phyloP scores from a whole-genome alignment of 2,888 invertebrate species.

The Apamea monoglypha region DNA sequence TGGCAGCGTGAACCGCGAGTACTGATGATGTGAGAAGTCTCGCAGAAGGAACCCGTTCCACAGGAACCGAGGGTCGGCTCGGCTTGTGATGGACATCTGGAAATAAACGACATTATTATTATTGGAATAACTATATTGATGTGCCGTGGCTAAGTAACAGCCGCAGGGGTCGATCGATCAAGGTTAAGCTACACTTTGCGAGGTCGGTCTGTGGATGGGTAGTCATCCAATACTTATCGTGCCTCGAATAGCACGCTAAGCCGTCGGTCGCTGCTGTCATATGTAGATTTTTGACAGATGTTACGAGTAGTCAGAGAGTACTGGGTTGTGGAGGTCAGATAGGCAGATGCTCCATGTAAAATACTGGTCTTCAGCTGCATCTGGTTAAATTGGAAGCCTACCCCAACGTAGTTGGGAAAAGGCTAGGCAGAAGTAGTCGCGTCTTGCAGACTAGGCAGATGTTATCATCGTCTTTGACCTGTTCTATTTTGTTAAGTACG shows the following conservation, averaged over 20 bases:
- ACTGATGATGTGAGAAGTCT: conserved; percentile 94
- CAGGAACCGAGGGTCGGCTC: conserved; percentile 97
- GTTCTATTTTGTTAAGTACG: too few species aligned
- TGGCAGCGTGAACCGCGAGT: conserved; percentile 95
- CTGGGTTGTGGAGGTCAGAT: too few species aligned
- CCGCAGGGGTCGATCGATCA: background rate
- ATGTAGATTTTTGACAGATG: too few species aligned
- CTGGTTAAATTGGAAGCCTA: background rate
- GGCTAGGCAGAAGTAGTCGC: too few species aligned
- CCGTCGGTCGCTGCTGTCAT: too few species aligned
- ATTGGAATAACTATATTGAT: background rate
- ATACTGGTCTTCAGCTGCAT: too few species aligned
- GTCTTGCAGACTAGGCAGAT: too few species aligned
- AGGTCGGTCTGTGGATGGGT: background rate
- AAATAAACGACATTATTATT: conserved; percentile 29
- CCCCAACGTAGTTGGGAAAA: background rate
- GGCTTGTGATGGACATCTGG: conserved; percentile 93
- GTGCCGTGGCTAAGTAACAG: background rate
- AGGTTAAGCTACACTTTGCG: background rate
- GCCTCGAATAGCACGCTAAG: too few species aligned
- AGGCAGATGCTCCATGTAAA: too few species aligned
- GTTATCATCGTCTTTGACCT: too few species aligned
- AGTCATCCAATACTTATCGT: conserved; percentile 76
- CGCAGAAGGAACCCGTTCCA: conserved; percentile 97
- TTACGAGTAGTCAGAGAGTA: too few species aligned